These are phyloP conservation scores for Drosophila lutescens DNA, from an alignment of 2,888 invertebrate genomes.

Conservation along the genomic window DNA sequence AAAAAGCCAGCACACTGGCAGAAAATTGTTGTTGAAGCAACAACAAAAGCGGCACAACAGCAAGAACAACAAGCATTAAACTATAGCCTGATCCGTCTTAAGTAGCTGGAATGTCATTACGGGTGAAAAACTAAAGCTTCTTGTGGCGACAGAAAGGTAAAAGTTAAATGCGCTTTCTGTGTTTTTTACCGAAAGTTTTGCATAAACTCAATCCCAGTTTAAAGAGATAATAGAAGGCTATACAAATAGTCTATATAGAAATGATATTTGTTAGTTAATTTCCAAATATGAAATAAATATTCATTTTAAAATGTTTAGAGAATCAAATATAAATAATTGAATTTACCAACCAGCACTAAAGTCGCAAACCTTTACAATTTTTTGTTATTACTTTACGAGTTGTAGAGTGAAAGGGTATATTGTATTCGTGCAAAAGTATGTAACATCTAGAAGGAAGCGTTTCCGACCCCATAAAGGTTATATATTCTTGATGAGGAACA, in stretches of 20 bases:
- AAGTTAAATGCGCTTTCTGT: constrained; percentile 15
- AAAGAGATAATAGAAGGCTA: not conserved
- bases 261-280: not conserved
- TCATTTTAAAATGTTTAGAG: too few species aligned
- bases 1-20: constrained; percentile 28
- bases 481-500: too few species aligned
- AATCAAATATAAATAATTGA: too few species aligned
- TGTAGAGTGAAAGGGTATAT: too few species aligned
- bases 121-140: constrained; percentile 37
- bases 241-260: not conserved
- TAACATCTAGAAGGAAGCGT: too few species aligned
- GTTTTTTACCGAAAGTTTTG: constrained; percentile 6
- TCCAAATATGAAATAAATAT: too few species aligned
- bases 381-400: too few species aligned
- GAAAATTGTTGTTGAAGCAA: constrained; percentile 20
- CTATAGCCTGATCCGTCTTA: constrained; percentile 4
- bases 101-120: constrained; percentile 57
- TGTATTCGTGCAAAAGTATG: too few species aligned
- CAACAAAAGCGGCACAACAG: constrained; percentile 8
- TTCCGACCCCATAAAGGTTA: too few species aligned
- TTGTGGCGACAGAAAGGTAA: constrained; percentile 5
- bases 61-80: constrained; percentile 15
- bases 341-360: too few species aligned
- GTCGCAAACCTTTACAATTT: too few species aligned
- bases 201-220: not conserved